Conservation (phyloP, 2,888 invertebrate species). For the Agrochola lychnidis region DNA sequence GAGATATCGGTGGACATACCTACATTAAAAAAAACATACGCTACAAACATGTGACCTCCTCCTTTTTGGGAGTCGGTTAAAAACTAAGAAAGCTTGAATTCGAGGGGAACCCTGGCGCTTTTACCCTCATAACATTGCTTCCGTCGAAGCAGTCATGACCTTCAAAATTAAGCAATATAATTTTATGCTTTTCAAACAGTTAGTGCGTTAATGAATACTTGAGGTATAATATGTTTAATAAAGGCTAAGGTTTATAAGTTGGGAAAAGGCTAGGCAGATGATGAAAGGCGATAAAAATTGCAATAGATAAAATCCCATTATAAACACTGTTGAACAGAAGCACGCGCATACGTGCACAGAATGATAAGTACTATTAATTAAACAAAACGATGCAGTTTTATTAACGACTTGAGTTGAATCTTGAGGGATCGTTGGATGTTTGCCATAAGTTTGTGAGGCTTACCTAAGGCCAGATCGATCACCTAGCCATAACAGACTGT, state of each 20-base stretch:
- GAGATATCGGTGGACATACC: too few species aligned
- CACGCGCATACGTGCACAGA: slow-evolving; percentile 3
- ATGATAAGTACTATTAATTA: slow-evolving; percentile 26
- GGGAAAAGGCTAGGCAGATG: too few species aligned
- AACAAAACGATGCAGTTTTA: slow-evolving; percentile 9
- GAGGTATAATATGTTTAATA: not conserved
- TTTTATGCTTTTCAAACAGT: not conserved
- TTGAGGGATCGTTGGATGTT: slow-evolving; percentile 4
- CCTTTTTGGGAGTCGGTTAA: too few species aligned
- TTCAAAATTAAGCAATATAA: not conserved
- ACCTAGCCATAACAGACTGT: not conserved
- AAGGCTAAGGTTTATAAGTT: too few species aligned
- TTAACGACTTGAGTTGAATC: not conserved
- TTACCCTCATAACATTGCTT: not conserved
- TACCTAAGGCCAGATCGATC: not conserved
- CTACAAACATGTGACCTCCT: too few species aligned
- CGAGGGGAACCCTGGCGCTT: too few species aligned
- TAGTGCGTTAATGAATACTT: not conserved
- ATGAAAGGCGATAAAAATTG: slow-evolving; percentile 12
- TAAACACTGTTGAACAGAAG: slow-evolving; percentile 9
- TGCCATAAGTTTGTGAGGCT: not conserved
- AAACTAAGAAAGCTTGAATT: too few species aligned
- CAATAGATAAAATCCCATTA: slow-evolving; percentile 34
- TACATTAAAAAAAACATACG: too few species aligned
- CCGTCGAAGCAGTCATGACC: not conserved